Percentiles rank a stretch among this genome's conserved stretches.
Evolutionary conservation across 2,888 invertebrate genomes (phyloP).

Genomic region (Andrena flavipes): DNA sequence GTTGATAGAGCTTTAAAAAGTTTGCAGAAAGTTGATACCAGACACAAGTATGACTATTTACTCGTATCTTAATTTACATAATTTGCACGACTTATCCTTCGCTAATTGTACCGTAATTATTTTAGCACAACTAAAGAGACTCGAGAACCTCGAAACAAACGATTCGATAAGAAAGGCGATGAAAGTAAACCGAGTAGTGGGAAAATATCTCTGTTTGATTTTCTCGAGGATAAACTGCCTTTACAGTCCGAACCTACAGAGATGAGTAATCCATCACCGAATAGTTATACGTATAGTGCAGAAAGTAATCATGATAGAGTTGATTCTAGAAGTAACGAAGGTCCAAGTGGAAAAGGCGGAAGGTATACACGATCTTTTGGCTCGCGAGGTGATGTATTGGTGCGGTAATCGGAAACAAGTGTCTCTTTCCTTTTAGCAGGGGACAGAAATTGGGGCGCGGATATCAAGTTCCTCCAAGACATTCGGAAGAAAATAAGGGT

Average conservation of each 20-base stretch:
- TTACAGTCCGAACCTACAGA: constrained; percentile 85
- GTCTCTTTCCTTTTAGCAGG: constrained; percentile 57
- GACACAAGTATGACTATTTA: constrained; percentile 71
- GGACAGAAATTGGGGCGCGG: constrained; percentile 75
- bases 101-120: constrained; percentile 12
- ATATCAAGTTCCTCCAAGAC: constrained; percentile 78
- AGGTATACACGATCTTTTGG: constrained; percentile 70
- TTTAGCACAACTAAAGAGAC: constrained; percentile 56
- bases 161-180: constrained; percentile 85
- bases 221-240: constrained; percentile 92
- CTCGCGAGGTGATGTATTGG: neutral
- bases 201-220: constrained; percentile 93
- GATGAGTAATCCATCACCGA: constrained; percentile 79
- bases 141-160: constrained; percentile 84
- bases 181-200: constrained; percentile 90
- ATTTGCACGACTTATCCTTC: neutral
- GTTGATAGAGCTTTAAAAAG: constrained; percentile 90
- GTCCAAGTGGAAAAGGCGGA: constrained; percentile 76
- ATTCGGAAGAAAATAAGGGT: constrained; percentile 76
- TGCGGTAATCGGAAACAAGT: neutral
- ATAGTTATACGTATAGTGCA: constrained; percentile 57
- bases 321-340: constrained; percentile 71
- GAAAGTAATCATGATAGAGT: constrained; percentile 77
- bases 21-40: constrained; percentile 86
- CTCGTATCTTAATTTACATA: neutral